These are phyloP conservation scores for Saccopteryx bilineata DNA, from an alignment of 2,113 vertebrate genomes.

Conservation along the genomic window DNA sequence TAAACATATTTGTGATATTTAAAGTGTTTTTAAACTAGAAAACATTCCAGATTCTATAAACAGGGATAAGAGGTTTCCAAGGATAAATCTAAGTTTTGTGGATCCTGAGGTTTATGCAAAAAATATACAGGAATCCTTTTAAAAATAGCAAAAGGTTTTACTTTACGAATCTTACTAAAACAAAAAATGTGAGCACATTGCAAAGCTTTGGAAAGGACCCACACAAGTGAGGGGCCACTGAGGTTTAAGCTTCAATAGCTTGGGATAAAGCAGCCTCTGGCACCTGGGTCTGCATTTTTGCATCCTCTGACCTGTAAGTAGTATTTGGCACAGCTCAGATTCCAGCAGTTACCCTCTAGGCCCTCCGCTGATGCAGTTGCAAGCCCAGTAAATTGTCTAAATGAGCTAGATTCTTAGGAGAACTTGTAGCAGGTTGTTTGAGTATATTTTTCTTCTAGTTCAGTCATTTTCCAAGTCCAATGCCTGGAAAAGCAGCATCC, in stretches of 20 bases:
- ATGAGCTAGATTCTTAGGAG: background rate
- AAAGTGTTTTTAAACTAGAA: background rate
- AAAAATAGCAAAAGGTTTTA: background rate
- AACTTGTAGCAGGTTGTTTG: background rate
- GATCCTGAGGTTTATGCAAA: background rate
- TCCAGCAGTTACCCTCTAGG: background rate
- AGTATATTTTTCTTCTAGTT: background rate
- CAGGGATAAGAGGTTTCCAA: background rate
- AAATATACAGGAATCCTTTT: background rate
- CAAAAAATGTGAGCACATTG: background rate
- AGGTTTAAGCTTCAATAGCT: background rate
- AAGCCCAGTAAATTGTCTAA: background rate
- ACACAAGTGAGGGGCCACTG: too few relatives aligned
- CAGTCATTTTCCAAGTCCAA: background rate
- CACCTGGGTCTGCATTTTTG: background rate
- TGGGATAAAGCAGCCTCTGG: background rate
- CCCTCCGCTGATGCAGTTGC: background rate
- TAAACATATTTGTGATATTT: conserved; percentile 27
- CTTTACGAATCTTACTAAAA: background rate
- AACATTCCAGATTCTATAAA: background rate
- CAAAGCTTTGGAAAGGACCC: background rate
- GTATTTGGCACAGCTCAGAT: background rate
- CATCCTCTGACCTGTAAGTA: background rate
- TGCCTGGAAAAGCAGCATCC: background rate
- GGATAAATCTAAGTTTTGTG: background rate